Percentiles rank a stretch among this genome's conserved stretches.
phyloP scores from a whole-genome alignment of 1,140 invertebrate species.

The Philopotamus ludificatus region DNA sequence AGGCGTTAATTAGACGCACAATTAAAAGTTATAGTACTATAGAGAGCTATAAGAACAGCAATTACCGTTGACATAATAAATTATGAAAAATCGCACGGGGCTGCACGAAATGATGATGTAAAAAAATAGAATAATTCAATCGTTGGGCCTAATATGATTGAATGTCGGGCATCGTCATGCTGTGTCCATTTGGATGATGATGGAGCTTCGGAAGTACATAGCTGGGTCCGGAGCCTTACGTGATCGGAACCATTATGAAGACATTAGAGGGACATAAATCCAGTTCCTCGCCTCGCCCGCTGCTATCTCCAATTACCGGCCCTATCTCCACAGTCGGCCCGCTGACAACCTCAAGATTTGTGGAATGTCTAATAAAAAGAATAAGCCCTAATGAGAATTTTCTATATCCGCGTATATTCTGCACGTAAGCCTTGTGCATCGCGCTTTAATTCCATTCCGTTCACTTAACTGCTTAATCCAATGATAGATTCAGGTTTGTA shows the following conservation, averaged over 20 bases:
- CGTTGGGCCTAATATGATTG: too few species aligned
- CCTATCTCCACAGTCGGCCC: slow-evolving; percentile 3
- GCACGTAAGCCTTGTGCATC: neutral
- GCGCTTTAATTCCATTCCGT: too few species aligned
- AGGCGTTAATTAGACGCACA: too few species aligned
- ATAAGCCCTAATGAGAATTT: slow-evolving; percentile 15
- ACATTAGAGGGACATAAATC: slow-evolving; percentile 28
- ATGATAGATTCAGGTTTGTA: too few species aligned
- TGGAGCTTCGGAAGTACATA: neutral
- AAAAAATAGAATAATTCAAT: too few species aligned
- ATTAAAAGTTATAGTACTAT: too few species aligned
- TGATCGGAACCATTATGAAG: slow-evolving; percentile 27
- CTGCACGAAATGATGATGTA: too few species aligned
- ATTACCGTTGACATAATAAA: too few species aligned
- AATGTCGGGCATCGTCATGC: neutral
- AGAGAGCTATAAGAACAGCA: too few species aligned
- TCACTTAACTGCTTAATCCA: too few species aligned
- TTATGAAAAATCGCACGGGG: too few species aligned
- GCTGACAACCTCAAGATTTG: slow-evolving; percentile 24
- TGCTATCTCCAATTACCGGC: slow-evolving; percentile 25
- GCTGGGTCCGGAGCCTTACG: slow-evolving; percentile 8
- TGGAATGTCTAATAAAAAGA: slow-evolving; percentile 23
- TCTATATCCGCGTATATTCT: neutral
- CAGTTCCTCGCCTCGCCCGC: slow-evolving; percentile 6
- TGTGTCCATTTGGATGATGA: neutral